phyloP scores from a whole-genome alignment of 2,888 invertebrate species.

The Stegophylla sp. region DNA sequence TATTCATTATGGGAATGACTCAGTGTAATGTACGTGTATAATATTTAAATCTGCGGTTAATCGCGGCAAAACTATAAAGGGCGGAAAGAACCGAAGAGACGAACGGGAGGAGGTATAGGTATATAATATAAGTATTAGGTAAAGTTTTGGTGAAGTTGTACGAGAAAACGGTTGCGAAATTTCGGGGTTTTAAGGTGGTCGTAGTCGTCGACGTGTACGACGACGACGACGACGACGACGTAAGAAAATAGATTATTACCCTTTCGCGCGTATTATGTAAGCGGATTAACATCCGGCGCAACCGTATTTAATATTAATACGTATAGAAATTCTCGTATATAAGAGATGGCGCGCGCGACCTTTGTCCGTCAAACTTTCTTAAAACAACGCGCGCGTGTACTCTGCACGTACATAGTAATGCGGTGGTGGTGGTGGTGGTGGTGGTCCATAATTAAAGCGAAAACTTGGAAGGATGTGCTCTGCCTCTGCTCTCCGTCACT shows the following conservation, averaged over 20 bases:
- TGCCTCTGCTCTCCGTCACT: not conserved
- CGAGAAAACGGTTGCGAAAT: not conserved
- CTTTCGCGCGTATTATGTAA: conserved; percentile 8
- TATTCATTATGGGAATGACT: no score
- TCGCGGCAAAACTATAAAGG: not conserved
- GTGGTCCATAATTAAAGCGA: conserved; percentile 49
- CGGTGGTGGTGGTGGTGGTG: not conserved
- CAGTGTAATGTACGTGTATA: not conserved
- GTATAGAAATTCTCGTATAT: not conserved
- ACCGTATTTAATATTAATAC: conserved; percentile 42
- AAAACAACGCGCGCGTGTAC: not conserved
- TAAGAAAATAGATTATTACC: conserved; percentile 10
- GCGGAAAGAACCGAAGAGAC: not conserved
- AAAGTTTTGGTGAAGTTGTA: no score
- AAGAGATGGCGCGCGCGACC: conserved; percentile 20
- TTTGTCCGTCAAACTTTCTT: conserved; percentile 57
- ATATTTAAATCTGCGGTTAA: conserved; percentile 20
- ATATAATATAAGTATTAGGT: no score
- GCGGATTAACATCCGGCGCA: conserved; percentile 40
- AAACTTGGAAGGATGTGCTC: conserved; percentile 42
- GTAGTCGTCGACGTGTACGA: not conserved
- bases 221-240: not conserved
- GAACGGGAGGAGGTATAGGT: no score
- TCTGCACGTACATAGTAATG: not conserved
- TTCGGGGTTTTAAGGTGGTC: not conserved